Base-by-base conservation (phyloP, 2,888 invertebrate species). In the Nasonovia ribisnigri region DNA sequence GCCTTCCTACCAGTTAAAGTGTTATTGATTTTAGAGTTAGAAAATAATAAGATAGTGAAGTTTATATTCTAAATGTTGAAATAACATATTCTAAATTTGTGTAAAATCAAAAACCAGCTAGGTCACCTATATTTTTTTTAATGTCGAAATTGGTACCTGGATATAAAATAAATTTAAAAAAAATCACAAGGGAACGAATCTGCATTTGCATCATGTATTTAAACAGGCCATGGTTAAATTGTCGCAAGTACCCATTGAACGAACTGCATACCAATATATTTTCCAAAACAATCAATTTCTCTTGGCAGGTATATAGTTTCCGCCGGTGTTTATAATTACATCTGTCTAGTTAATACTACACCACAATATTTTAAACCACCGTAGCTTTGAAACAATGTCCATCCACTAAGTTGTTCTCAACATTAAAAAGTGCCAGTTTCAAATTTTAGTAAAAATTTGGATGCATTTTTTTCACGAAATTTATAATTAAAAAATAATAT, bases 391-490 rank as follows among this genome's bases (percentile, higher is more conserved):
- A 46, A 6, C 46, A 46, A n/a, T n/a, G n/a, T n/a, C n/a, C n/a
- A n/a, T n/a, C n/a, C n/a, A n/a, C n/a, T n/a, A n/a, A n/a, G n/a
- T n/a, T n/a, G n/a, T n/a, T n/a, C n/a, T n/a, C n/a, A n/a, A n/a
- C n/a, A n/a, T n/a, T n/a, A n/a, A n/a, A n/a, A n/a, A n/a, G n/a
- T n/a, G n/a, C n/a, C n/a, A n/a, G n/a, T n/a, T n/a, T n/a, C n/a
- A 43, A 43, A 43, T 43, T 43, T 43, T 43, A n/a, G 43, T 43
- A 3, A 43, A 43, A 43, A 43, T 3, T 43, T 43, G 43, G 3
- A 43, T 43, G 43, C 43, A 29, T 29, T 29, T 60, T 84, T 90
- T 54, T 93, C 93, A 57, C 26, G 29, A 48, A 48, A 84, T 90
- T 43, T 43, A 5, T 90, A 48, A 36, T 57, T n/a, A n/a, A 10